phyloP scores from a whole-genome alignment of 2,797 vertebrate genomes.

The Myotis findleyi region DNA sequence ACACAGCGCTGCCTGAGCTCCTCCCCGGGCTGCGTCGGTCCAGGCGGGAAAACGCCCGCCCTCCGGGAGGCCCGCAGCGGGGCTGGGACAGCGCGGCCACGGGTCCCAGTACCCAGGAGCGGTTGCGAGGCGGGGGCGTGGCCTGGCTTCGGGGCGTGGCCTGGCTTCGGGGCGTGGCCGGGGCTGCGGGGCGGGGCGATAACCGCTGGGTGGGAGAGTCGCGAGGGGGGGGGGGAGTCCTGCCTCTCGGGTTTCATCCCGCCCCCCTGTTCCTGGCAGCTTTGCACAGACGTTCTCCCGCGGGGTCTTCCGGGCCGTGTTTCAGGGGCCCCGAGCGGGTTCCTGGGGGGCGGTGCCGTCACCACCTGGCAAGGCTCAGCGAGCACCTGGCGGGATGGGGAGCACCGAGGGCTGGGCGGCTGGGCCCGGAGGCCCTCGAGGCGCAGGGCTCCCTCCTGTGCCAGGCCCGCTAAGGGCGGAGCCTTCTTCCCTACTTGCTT shows the following conservation, averaged over 20 bases:
- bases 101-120: too few relatives aligned
- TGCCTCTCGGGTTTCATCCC: neutral
- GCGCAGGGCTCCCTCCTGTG: accelerated
- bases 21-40: neutral
- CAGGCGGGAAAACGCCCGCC: neutral
- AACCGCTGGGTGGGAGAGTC: too few relatives aligned
- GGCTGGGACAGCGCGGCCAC: too few relatives aligned
- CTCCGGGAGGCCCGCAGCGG: neutral
- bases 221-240: accelerated
- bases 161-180: neutral
- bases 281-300: neutral
- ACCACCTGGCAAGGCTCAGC: neutral
- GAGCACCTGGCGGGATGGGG: neutral
- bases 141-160: too few relatives aligned
- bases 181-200: neutral
- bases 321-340: neutral
- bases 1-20: neutral
- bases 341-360: neutral
- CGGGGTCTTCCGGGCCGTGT: neutral
- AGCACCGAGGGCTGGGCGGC: neutral
- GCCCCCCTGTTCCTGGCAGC: neutral
- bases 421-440: neutral
- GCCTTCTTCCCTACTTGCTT: neutral
- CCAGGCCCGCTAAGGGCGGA: neutral
- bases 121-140: too few relatives aligned